Conservation (phyloP, 2,888 invertebrate genomes). For the Serripes groenlandicus region DNA sequence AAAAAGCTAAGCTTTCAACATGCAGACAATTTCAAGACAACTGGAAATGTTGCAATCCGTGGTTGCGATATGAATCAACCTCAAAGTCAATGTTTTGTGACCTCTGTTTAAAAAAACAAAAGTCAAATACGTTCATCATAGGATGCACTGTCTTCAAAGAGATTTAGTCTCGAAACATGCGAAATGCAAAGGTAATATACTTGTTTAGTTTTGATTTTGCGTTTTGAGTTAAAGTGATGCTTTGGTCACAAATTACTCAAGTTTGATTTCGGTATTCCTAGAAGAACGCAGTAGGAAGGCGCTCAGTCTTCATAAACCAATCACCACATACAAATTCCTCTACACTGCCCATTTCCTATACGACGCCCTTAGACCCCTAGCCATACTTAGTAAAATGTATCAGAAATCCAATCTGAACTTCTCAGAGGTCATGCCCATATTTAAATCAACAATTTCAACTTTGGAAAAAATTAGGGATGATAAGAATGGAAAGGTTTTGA, state of each 20-base stretch:
- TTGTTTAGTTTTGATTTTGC: too few species aligned
- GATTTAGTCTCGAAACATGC: too few species aligned
- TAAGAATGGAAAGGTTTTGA: not conserved
- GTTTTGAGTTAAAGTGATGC: too few species aligned
- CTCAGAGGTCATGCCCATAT: slow-evolving; percentile 45
- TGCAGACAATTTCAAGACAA: too few species aligned
- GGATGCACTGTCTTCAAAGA: too few species aligned
- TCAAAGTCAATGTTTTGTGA: too few species aligned
- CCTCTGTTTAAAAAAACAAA: too few species aligned
- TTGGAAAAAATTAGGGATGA: not conserved
- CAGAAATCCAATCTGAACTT: slow-evolving; percentile 39
- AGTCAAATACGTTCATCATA: too few species aligned
- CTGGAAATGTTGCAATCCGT: too few species aligned
- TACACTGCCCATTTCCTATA: slow-evolving; percentile 39
- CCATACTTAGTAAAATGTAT: slow-evolving; percentile 36
- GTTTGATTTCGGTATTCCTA: slow-evolving; percentile 22
- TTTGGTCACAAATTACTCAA: not conserved
- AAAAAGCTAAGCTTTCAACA: too few species aligned
- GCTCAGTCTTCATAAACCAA: not conserved
- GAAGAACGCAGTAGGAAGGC: slow-evolving; percentile 6
- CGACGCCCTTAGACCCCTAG: slow-evolving; percentile 43
- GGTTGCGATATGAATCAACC: too few species aligned
- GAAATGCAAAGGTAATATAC: too few species aligned
- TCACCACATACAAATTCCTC: slow-evolving; percentile 37
- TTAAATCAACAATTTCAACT: slow-evolving; percentile 21